Base-by-base conservation (phyloP, 2,797 vertebrate genomes). In the Euthynnus affinis region DNA sequence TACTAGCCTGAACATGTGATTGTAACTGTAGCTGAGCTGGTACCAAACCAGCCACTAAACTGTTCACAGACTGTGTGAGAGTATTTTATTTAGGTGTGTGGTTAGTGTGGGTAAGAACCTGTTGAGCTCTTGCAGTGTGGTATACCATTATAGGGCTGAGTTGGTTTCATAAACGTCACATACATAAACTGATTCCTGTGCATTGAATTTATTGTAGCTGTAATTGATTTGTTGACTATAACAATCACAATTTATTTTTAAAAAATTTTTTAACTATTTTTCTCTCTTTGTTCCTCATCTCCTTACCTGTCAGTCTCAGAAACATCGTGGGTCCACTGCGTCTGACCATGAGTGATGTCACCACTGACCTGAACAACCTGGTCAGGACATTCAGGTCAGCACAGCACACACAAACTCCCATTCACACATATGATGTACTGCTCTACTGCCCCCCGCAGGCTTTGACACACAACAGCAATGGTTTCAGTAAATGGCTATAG, bases 331-430 rank as follows among this genome's bases (percentile, higher is more conserved):
- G 94, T 9, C 88, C 91, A 0, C 85, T 96, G 68, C 34, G 46
- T 72, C 91, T 96, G 76, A 91, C 90, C 70, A 87, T 95, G 89
- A 93, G 14, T 20, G 94, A 95, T 60, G 22, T 96, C 82, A 88
- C 88, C 77, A 87, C 85, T 0, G 81, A 95, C 79, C 70, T 96
- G 58, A 95, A 93, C 90, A 88, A 86, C 80, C 81, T 96, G 64
- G 91, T 96, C 76, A 87, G 87, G 82, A 96, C 96, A 0, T 95
- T 96, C 90, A 95, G 94, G 95, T 96, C 67, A 93, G 93, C 63
- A 27, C 27, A 52, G 23, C n/a, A 49, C 68, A 42, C 51, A 37
- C 53, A 66, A 15, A 51, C 52, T 22, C 18, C 32, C 46, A 51
- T 4, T 29, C 61, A 74, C 62, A 48, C 20, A 34, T 58, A 49